These are phyloP conservation scores for Venturia canescens DNA, from an alignment of 1,140 invertebrate genomes.

Conservation along the genomic window DNA sequence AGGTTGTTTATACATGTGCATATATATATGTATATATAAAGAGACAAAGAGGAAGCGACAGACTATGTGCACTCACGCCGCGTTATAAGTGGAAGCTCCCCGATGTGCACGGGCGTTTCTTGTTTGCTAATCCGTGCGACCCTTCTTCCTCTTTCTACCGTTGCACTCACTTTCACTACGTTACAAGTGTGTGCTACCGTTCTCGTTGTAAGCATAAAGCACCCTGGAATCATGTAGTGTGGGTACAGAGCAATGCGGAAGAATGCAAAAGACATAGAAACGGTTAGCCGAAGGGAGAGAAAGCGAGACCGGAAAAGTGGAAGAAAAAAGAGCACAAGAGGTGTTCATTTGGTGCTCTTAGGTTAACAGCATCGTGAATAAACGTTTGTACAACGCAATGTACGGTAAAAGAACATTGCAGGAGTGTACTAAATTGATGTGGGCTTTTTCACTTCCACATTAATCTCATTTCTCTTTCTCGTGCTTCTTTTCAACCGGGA, in stretches of 20 bases:
- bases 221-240: constrained; percentile 67
- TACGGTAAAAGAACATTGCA: too few species aligned
- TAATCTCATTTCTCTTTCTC: too few species aligned
- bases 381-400: background rate
- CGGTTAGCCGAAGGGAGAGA: background rate
- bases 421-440: too few species aligned
- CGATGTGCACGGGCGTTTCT: constrained; percentile 52
- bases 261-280: background rate
- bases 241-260: constrained; percentile 12
- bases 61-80: constrained; percentile 58
- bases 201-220: background rate
- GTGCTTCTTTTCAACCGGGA: too few species aligned
- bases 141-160: background rate
- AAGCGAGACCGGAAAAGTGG: background rate
- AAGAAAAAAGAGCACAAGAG: constrained; percentile 37
- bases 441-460: too few species aligned
- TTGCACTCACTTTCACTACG: background rate
- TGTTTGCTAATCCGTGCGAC: constrained; percentile 65
- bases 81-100: constrained; percentile 63
- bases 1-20: background rate
- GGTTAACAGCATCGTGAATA: background rate
- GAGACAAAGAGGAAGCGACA: background rate
- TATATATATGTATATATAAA: background rate
- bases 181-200: constrained; percentile 29
- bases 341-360: background rate